phyloP scores from a whole-genome alignment of 1,140 invertebrate species.

The Meteorus sp. region DNA sequence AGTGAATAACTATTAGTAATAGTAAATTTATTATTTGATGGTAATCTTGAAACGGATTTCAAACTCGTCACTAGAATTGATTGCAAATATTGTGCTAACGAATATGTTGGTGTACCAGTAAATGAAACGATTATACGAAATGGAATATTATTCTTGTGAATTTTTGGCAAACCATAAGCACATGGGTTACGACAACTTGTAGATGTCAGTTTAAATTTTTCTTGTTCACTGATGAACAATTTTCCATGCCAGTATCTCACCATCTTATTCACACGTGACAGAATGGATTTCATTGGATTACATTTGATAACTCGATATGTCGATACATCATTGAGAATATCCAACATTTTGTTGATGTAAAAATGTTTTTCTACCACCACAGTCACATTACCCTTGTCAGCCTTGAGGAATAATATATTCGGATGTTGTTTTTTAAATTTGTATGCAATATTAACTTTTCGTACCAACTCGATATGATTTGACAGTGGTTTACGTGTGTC shows the following conservation, averaged over 20 bases:
- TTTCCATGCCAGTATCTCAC: slow-evolving; percentile 18
- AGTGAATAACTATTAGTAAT: not conserved
- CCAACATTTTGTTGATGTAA: slow-evolving; percentile 30
- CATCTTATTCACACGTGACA: slow-evolving; percentile 20
- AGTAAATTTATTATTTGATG: not conserved
- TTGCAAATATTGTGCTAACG: slow-evolving; percentile 31
- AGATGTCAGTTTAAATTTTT: slow-evolving; percentile 16
- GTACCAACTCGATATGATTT: not conserved
- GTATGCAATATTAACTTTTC: slow-evolving; percentile 12
- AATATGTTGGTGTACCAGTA: slow-evolving; percentile 32
- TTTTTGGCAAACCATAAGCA: slow-evolving; percentile 36
- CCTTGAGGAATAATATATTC: slow-evolving; percentile 28
- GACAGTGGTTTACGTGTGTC: too few species aligned
- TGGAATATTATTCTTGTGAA: slow-evolving; percentile 35
- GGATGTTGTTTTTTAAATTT: slow-evolving; percentile 20
- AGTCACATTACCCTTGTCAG: slow-evolving; percentile 38
- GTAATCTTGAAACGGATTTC: not conserved
- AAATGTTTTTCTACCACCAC: slow-evolving; percentile 27
- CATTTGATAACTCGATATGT: slow-evolving; percentile 27
- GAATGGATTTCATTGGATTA: slow-evolving; percentile 17
- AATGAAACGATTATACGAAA: slow-evolving; percentile 38
- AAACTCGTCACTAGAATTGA: slow-evolving; percentile 21
- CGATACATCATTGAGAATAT: slow-evolving; percentile 12
- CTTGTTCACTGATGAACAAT: slow-evolving; percentile 8
- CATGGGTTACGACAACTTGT: slow-evolving; percentile 14